Percentiles rank a stretch among this genome's conserved stretches.
phyloP scores from a whole-genome alignment of 2,888 invertebrate genomes.

The Clostera curtula region DNA sequence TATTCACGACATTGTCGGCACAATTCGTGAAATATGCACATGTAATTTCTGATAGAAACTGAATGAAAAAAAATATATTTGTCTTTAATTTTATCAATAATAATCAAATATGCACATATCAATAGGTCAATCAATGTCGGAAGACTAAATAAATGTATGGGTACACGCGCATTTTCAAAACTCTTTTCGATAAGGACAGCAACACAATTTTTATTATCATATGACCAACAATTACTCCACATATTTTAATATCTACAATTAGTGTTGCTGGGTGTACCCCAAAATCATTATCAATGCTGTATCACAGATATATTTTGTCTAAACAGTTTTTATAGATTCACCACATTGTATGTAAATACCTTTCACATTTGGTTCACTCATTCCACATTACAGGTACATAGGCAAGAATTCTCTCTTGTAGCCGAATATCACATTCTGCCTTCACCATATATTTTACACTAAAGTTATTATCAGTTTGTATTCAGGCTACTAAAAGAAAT shows the following conservation, averaged over 20 bases:
- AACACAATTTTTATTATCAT: slow-evolving; percentile 20
- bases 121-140: slow-evolving; percentile 23
- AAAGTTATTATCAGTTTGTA: too few species aligned
- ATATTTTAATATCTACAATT: slow-evolving; percentile 19
- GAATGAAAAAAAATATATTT: too few species aligned
- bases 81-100: too few species aligned
- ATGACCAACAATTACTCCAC: slow-evolving; percentile 18
- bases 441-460: too few species aligned
- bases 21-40: too few species aligned
- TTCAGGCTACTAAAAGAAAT: too few species aligned
- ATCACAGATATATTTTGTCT: slow-evolving; percentile 40
- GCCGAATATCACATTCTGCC: too few species aligned
- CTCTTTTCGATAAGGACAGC: slow-evolving; percentile 17
- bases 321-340: slow-evolving; percentile 20
- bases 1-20: too few species aligned
- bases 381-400: slow-evolving; percentile 15
- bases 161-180: slow-evolving; percentile 21
- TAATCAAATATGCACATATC: too few species aligned
- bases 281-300: slow-evolving; percentile 35
- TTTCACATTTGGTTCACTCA: slow-evolving; percentile 16
- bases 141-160: slow-evolving; percentile 26
- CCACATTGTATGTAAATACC: slow-evolving; percentile 16
- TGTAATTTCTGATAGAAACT: too few species aligned
- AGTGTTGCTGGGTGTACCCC: slow-evolving; percentile 28
- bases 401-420: too few species aligned